phyloP scores from a whole-genome alignment of 1,140 invertebrate species.

The Stratiolaelaps scimitus region DNA sequence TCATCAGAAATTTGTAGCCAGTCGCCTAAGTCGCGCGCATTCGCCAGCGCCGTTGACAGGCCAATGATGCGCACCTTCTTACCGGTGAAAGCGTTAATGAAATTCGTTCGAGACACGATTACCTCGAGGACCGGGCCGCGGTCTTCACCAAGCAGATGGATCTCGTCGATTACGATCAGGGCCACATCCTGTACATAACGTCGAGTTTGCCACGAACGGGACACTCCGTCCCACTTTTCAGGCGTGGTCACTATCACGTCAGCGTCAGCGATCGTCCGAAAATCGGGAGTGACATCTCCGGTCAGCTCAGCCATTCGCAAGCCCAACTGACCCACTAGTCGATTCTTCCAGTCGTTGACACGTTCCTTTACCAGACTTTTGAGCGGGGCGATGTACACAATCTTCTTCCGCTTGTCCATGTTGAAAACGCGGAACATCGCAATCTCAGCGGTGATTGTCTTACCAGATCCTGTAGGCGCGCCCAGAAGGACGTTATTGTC shows the following conservation, averaged over 20 bases:
- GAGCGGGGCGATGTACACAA: conserved; percentile 95
- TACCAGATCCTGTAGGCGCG: conserved; percentile 95
- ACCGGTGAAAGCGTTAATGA: conserved; percentile 73
- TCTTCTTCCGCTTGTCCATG: conserved; percentile 40
- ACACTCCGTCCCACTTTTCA: conserved; percentile 99
- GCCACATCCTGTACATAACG: conserved; percentile 83
- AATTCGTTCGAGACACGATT: conserved; percentile 65
- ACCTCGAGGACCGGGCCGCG: conserved; percentile 55
- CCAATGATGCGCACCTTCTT: conserved; percentile 69
- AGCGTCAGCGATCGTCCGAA: conserved; percentile 63
- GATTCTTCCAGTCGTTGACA: conserved; percentile 88
- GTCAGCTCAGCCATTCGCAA: conserved; percentile 84
- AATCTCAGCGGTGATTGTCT: conserved; percentile 95
- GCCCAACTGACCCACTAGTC: conserved; percentile 61
- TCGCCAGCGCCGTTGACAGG: conserved; percentile 90
- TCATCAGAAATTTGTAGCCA: conserved; percentile 77
- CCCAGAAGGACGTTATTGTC: conserved; percentile 88
- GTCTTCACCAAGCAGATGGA: conserved; percentile 75
- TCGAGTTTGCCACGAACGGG: conserved; percentile 89
- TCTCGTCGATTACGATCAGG: conserved; percentile 94
- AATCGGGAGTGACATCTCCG: conserved; percentile 86
- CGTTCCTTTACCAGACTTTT: conserved; percentile 94
- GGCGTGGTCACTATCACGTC: conserved; percentile 95
- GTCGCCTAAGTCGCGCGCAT: conserved; percentile 87
- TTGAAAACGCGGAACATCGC: conserved; percentile 89